phyloP scores from a whole-genome alignment of 1,140 invertebrate species.

The Scaptodrosophila lebanonensis region DNA sequence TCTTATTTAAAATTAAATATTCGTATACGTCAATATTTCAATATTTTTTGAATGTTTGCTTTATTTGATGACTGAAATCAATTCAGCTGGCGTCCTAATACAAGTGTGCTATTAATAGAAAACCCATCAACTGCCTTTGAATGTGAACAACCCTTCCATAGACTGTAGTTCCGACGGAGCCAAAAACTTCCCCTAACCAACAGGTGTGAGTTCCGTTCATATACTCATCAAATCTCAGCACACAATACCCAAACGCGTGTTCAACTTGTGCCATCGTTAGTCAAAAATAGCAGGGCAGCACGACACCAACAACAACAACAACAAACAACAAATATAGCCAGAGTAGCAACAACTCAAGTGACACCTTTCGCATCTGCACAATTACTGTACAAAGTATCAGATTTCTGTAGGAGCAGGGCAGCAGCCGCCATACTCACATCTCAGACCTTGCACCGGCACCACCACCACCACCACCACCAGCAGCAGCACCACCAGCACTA shows the following conservation, averaged over 20 bases:
- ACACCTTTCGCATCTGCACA: conserved; percentile 73
- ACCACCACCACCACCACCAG: conserved; percentile 14
- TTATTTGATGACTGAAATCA: too few species aligned
- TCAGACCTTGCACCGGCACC: conserved; percentile 5
- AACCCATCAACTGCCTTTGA: too few species aligned
- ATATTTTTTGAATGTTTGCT: too few species aligned
- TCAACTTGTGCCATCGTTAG: conserved; percentile 65
- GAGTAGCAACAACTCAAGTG: conserved; percentile 52
- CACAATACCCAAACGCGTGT: conserved; percentile 62
- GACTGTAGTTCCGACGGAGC: too few species aligned
- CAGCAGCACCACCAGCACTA: conserved; percentile 11
- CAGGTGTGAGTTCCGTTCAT: conserved; percentile 32
- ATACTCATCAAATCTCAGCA: conserved; percentile 37
- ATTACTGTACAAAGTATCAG: conserved; percentile 63
- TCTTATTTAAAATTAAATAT: too few species aligned
- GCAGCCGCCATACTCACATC: too few species aligned
- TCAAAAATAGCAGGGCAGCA: conserved; percentile 50
- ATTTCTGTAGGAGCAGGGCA: conserved; percentile 52
- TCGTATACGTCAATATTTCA: too few species aligned
- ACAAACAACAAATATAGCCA: conserved; percentile 10
- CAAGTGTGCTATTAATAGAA: too few species aligned
- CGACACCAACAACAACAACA: conserved; percentile 25
- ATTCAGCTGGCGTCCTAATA: too few species aligned
- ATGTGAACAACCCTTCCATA: too few species aligned
- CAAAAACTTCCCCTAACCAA: conserved; percentile 5